Conservation (phyloP, 2,888 invertebrate genomes). For the Tridacna crocea region DNA sequence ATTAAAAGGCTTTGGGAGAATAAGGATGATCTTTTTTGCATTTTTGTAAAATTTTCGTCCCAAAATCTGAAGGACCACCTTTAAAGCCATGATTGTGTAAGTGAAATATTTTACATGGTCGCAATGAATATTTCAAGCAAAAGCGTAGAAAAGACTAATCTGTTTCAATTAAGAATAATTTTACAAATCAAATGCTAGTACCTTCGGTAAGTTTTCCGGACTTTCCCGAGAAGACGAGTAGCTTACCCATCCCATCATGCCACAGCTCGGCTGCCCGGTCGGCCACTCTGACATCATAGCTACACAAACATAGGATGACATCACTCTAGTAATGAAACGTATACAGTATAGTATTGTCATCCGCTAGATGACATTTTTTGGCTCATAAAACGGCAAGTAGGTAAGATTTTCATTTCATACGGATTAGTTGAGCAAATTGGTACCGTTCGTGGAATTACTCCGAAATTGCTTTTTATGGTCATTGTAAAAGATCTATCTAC, state of each 20-base stretch:
- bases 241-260: slow-evolving; percentile 72
- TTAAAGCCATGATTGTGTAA: no score
- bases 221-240: slow-evolving; percentile 76
- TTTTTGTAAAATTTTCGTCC: no score
- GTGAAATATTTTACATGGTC: no score
- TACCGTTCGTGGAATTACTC: no score
- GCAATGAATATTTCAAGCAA: no score
- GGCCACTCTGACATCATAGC: slow-evolving; percentile 78
- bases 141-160: no score
- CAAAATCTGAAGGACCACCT: no score
- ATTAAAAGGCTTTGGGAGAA: no score
- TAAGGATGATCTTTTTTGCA: no score
- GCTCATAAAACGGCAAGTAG: background rate
- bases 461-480: no score
- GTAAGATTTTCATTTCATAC: background rate
- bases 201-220: slow-evolving; percentile 77
- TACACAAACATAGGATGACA: slow-evolving; percentile 78
- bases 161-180: no score
- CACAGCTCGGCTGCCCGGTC: slow-evolving; percentile 77
- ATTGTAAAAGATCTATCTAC: no score
- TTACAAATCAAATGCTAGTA: slow-evolving; percentile 29
- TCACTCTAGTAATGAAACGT: slow-evolving; percentile 71
- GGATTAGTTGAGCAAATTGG: background rate
- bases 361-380: background rate
- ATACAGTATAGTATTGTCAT: background rate